phyloP scores from a whole-genome alignment of 1,140 invertebrate species.

The Hormaphis cornu region DNA sequence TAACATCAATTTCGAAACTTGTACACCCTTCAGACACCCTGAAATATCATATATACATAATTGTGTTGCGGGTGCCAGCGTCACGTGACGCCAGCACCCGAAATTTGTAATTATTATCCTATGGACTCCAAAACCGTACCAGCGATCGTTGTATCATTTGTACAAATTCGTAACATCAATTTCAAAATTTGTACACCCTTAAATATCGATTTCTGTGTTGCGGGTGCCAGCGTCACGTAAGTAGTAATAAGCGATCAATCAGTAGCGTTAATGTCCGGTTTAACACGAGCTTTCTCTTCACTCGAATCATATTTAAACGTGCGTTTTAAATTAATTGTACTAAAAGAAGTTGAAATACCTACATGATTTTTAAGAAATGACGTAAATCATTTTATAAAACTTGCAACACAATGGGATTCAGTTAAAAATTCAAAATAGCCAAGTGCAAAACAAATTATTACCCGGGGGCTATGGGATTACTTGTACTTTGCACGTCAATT shows the following conservation, averaged over 20 bases:
- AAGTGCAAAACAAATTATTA: not conserved
- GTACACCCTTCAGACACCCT: not conserved
- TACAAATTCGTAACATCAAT: not conserved
- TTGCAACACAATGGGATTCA: not conserved
- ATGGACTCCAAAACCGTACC: not conserved
- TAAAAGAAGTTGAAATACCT: conserved; percentile 2
- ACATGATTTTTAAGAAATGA: not conserved
- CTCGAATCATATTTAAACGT: not conserved
- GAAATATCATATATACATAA: not conserved
- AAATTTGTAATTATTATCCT: not conserved
- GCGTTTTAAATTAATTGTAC: not conserved
- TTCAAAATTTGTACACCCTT: not conserved
- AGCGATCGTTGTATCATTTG: not conserved
- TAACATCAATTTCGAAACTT: not conserved
- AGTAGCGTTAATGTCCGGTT: not conserved
- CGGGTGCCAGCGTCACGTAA: not conserved
- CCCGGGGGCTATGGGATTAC: not conserved
- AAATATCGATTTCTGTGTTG: too few species aligned
- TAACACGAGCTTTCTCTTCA: not conserved
- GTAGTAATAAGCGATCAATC: not conserved
- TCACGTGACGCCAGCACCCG: not conserved
- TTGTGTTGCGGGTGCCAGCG: not conserved
- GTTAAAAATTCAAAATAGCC: not conserved
- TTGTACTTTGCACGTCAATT: not conserved
- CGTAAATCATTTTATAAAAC: conserved; percentile 6